phyloP scores from a whole-genome alignment of 2,113 vertebrate species.

The Blennius ocellaris region DNA sequence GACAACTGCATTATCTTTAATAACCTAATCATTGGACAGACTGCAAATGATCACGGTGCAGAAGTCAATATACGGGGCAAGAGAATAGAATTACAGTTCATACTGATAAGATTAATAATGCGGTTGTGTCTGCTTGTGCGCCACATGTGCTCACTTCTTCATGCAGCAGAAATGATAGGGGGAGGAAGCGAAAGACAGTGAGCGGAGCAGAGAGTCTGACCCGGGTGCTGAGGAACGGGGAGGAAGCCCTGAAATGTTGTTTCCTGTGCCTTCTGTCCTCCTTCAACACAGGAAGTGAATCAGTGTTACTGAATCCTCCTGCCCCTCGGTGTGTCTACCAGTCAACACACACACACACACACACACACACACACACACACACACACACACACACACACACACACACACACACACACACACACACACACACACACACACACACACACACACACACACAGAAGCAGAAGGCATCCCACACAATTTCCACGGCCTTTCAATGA shows the following conservation, averaged over 20 bases:
- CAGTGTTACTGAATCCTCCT: constrained; percentile 50
- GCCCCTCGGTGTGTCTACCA: constrained; percentile 49
- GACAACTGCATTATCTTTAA: constrained; percentile 86
- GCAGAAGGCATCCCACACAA: constrained; percentile 34
- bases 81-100: constrained; percentile 74
- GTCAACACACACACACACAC: constrained; percentile 44
- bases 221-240: constrained; percentile 46
- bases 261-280: constrained; percentile 68
- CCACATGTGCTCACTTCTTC: constrained; percentile 24
- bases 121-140: constrained; percentile 15
- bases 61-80: constrained; percentile 77
- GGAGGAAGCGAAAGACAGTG: constrained; percentile 19
- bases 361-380: constrained; percentile 8
- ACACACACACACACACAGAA: constrained; percentile 26
- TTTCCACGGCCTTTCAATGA: constrained; percentile 50
- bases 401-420: background rate
- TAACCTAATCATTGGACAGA: constrained; percentile 83
- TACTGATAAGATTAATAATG: constrained; percentile 79
- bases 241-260: constrained; percentile 63
- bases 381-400: constrained; percentile 30
- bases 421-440: background rate
- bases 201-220: constrained; percentile 19
- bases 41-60: constrained; percentile 78
- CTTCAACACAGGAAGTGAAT: constrained; percentile 72
- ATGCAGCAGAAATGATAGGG: constrained; percentile 17